Base-by-base conservation (phyloP, 1,140 invertebrate species). In the Diorhabda sublineata region DNA sequence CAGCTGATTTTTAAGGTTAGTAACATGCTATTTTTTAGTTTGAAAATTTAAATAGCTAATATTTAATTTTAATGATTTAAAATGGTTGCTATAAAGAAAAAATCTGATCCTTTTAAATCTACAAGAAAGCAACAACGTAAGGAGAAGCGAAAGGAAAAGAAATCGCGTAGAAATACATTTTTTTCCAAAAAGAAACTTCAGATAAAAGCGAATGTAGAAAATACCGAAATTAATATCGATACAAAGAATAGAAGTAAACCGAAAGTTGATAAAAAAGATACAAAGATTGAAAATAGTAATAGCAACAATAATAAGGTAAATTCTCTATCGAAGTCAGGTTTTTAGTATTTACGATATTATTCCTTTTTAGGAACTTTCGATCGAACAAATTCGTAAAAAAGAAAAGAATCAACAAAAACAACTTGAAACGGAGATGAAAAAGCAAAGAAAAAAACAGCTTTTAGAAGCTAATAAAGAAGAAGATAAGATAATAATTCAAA, bases 401-500 rank as follows among this genome's bases (percentile, higher is more conserved):
- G 83, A 85, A 70, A 78, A 82, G 64, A 79, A 81, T 56, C 74
- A 81, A 63, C 78, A 84, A 64, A 79, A 82, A 61, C 84, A 84
- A 76, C 73, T 87, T 45, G 67, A 85, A 69, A 84, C 82, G 68
- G 79, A 86, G 72, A 86, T 86, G 76, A 79, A 84, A 70, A 85
- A 86, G 67, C 79, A 87, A 71, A 83, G 90, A 70, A 85, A 85
- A 64, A 85, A 87, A 72, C 86, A 89, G 73, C 77, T 94, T 8
- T 69, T 87, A 9, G 78, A 90, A 74, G 92, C 88, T 0, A 94
- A 94, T 83, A 82, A 87, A 60, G 85, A 89, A 26, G 94, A 97
- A 81, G 93, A 97, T 68, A 87, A 84, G 73, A 83, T 88, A 58
- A 95, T 97, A 9, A 90, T 88, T 75, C 87, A 88, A 75, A 79